Percentiles rank a stretch among this genome's conserved stretches.
These are phyloP conservation scores for Salarias fasciatus DNA, from an alignment of 2,797 vertebrate genomes.

Conservation along the genomic window DNA sequence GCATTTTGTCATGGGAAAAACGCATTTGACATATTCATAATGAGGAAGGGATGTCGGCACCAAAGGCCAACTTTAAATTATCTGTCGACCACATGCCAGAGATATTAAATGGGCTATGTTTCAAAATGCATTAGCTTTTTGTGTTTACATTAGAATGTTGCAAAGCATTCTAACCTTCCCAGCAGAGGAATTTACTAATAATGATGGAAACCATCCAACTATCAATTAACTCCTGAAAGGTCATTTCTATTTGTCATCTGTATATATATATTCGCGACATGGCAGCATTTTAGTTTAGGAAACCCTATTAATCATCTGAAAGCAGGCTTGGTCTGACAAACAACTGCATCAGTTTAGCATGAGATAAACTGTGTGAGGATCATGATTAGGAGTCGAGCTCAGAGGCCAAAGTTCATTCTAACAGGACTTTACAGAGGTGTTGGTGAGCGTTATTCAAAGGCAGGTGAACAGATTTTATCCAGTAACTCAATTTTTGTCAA, in stretches of 20 bases:
- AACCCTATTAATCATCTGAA: slow-evolving; percentile 29
- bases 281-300: slow-evolving; percentile 1
- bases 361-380: slow-evolving; percentile 13
- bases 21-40: slow-evolving; percentile 21
- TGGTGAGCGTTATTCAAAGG: slow-evolving; percentile 4
- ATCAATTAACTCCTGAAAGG: slow-evolving; percentile 40
- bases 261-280: slow-evolving; percentile 14
- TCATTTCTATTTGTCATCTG: slow-evolving; percentile 45
- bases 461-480: slow-evolving; percentile 14
- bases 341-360: background rate
- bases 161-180: slow-evolving; percentile 8
- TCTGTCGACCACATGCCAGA: slow-evolving; percentile 7
- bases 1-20: slow-evolving; percentile 9
- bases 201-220: slow-evolving; percentile 11
- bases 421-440: slow-evolving; percentile 5
- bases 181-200: slow-evolving; percentile 18
- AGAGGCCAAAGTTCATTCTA: slow-evolving; percentile 13
- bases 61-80: slow-evolving; percentile 24
- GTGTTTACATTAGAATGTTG: slow-evolving; percentile 28
- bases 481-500: too few species aligned
- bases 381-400: slow-evolving; percentile 1
- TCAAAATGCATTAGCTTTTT: slow-evolving; percentile 14
- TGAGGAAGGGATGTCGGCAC: slow-evolving; percentile 30
- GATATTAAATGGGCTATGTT: slow-evolving; percentile 14
- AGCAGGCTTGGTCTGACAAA: slow-evolving; percentile 13